phyloP scores from a whole-genome alignment of 2,888 invertebrate genomes.

The Leuctra nigra region DNA sequence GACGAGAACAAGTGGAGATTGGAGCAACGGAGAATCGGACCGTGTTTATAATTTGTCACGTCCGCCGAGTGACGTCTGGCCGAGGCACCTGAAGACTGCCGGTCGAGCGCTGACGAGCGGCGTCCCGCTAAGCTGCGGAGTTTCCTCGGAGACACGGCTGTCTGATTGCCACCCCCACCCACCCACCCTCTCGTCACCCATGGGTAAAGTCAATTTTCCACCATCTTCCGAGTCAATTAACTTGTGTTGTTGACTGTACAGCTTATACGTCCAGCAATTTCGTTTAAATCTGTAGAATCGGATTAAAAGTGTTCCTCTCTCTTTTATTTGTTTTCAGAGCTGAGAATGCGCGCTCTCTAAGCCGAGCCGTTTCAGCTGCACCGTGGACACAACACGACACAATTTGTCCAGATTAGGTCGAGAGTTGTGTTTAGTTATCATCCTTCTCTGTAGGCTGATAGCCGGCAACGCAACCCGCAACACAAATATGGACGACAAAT shows the following conservation, averaged over 20 bases:
- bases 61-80: too few relatives aligned
- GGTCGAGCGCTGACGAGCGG: too few relatives aligned
- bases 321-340: constrained; percentile 15
- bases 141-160: background rate
- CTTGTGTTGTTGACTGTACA: constrained; percentile 18
- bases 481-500: too few relatives aligned
- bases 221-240: constrained; percentile 10
- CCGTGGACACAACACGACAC: constrained; percentile 1
- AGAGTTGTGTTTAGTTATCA: too few relatives aligned
- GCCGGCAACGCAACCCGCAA: too few relatives aligned
- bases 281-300: constrained; percentile 19
- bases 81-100: background rate
- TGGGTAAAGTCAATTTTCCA: constrained; percentile 5
- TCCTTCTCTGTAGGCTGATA: too few relatives aligned
- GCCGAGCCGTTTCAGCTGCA: background rate
- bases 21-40: too few relatives aligned
- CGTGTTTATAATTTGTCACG: too few relatives aligned
- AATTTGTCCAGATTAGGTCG: constrained; percentile 18
- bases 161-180: constrained; percentile 2
- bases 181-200: background rate
- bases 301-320: constrained; percentile 16
- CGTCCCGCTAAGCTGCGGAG: too few relatives aligned
- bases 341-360: background rate
- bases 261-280: constrained; percentile 18
- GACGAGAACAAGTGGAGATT: too few relatives aligned